These are phyloP conservation scores for Syngnathus typhle DNA, from an alignment of 2,113 vertebrate species.

Conservation along the genomic window DNA sequence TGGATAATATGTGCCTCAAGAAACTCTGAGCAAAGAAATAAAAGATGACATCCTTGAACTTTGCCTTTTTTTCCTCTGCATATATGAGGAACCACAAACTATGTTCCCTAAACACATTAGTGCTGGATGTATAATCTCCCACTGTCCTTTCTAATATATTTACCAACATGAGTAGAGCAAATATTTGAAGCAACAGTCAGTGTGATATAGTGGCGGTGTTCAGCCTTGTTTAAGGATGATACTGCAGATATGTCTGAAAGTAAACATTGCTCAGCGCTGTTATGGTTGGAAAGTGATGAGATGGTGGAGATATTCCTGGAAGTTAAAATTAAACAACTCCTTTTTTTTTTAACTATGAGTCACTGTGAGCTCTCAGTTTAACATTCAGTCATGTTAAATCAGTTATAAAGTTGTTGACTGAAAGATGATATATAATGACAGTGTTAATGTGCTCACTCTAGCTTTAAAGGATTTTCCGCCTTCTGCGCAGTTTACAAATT, in stretches of 20 bases:
- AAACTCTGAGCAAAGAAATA: background rate
- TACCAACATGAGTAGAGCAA: background rate
- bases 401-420: background rate
- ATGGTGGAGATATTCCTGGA: too few relatives aligned
- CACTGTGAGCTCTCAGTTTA: background rate
- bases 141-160: background rate
- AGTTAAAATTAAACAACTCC: background rate
- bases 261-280: background rate
- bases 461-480: too few relatives aligned
- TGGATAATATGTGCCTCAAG: constrained; percentile 6
- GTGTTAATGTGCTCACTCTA: too few relatives aligned
- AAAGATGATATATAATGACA: background rate
- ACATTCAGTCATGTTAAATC: background rate
- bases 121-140: background rate
- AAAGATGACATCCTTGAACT: background rate
- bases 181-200: background rate
- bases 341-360: background rate
- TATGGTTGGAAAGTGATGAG: background rate
- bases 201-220: background rate
- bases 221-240: background rate
- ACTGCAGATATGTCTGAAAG: background rate
- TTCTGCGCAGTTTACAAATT: background rate
- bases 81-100: background rate
- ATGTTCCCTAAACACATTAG: background rate
- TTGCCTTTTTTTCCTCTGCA: background rate